phyloP scores from a whole-genome alignment of 1,140 invertebrate species.

The Cepaea nemoralis region DNA sequence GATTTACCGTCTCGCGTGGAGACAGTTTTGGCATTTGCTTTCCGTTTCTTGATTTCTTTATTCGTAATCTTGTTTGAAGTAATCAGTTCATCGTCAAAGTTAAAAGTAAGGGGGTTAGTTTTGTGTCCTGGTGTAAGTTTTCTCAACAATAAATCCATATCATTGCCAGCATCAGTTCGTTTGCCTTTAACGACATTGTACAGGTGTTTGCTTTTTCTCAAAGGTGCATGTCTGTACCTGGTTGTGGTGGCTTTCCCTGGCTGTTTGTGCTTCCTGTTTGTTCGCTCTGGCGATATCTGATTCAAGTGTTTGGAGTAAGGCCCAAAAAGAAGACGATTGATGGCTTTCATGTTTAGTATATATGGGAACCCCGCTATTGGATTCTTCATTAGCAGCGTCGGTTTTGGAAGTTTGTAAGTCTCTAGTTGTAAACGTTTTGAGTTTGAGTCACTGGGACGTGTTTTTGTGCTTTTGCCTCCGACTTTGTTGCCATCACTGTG shows the following conservation, averaged over 20 bases:
- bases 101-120: too few relatives aligned
- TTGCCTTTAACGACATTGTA: not conserved
- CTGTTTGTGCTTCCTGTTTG: not conserved
- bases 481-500: not conserved
- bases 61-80: too few relatives aligned
- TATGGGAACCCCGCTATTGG: not conserved
- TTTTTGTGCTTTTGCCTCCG: not conserved
- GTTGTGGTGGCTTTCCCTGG: not conserved
- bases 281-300: not conserved
- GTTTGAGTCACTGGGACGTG: too few relatives aligned
- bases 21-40: too few relatives aligned
- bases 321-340: not conserved
- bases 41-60: too few relatives aligned
- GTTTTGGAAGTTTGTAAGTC: too few relatives aligned
- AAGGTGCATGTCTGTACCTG: too few relatives aligned
- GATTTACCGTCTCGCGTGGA: too few relatives aligned
- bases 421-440: too few relatives aligned
- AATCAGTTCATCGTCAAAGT: too few relatives aligned
- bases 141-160: not conserved
- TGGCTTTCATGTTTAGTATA: not conserved
- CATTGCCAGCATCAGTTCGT: not conserved
- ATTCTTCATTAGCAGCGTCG: not conserved
- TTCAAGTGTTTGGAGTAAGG: constrained; percentile 6
- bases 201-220: not conserved
- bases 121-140: not conserved